Evolutionary conservation across 2,888 invertebrate species (phyloP), one percentile per base, ranked within the genome.

Genomic region (Invenusta paracnida): DNA sequence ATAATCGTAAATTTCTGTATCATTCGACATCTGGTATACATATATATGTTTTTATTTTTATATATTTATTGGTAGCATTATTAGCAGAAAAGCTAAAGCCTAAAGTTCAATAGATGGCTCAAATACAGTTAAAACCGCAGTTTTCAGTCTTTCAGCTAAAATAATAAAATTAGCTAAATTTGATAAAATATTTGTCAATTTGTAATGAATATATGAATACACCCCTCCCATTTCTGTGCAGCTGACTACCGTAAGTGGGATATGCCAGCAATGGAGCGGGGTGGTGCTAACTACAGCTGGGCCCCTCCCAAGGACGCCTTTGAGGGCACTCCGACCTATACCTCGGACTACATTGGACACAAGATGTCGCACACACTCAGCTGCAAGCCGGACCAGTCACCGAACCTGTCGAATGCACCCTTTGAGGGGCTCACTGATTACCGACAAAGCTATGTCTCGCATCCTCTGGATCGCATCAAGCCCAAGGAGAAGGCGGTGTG

Each of bases 231-330:
- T n/a, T n/a, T 23, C 73, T 23, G 87, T 87, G 2, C 88, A 90
- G 90, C 88, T 87, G 91, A 91, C 87, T 91, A 90, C 87, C 88
- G 88, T 67, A 89, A 89, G 85, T 91, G 91, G 91, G 89, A 89
- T 17, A 84, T 88, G 29, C 87, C 88, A 13, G 88, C 87, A 1
- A 88, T 86, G 73, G 88, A 88, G 23, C 86, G 86, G 17, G 30
- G 67, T 30, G 67, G 85, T n/a, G 66, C 85, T 17, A 27, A 86
- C 1, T 88, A 87, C 1, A 87, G 88, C 1, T 90, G 90, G 90
- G 86, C 87, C 30, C 90, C 90, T 28, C 90, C 91, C 2, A 88
- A 88, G 27, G 89, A 89, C 82, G 88, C 88, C 31, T 91, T 92
- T 88, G 89, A 89, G 31, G 91, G 90, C 5, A 88, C 89, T 84